Evolutionary conservation across 2,113 vertebrate species (phyloP), one percentile per base, ranked within the genome.

Genomic region (Dendropsophus ebraccatus): DNA sequence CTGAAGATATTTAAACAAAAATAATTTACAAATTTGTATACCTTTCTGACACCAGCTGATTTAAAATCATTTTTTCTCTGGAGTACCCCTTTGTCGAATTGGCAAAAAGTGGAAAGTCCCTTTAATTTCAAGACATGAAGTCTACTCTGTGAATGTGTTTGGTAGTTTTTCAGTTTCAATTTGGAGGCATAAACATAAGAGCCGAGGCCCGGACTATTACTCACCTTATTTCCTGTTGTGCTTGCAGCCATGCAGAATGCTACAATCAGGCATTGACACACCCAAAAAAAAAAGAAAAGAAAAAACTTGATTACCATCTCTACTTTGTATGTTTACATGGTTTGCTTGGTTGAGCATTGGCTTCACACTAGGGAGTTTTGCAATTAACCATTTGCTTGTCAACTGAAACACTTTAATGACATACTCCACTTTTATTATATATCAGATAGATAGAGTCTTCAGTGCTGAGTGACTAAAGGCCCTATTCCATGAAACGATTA

Each of bases 181-280:
- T 49, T 52, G 17, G 13, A 9, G 49, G 25, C 23, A 82, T 17
- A 81, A 69, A 82, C 41, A 69, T 30, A 67, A 82, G 65, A 70
- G 79, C 25, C 21, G 60, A 47, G 23, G 4, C 88, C 89, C 88
- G 85, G 84, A 81, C 87, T 88, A 88, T 87, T 89, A 93, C 92
- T 95, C 93, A 99, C 98, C 93, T 95, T 89, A 95, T 88, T 93
- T 98, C 95, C 91, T 96, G 95, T 92, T 98, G 98, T 91, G 98
- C 91, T 73, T 96, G 94, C 90, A 99, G 93, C 97, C 97, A 99
- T 56, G 94, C 94, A 91, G 97, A 96, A 89, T 94, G 94, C 98
- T 99, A 93, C 69, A 88, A 88, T 86, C 87, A 89, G 89, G 78
- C 82, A 70, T 87, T 90, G 88, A 87, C 90, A 91, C 62, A 89